Evolutionary conservation across 2,797 vertebrate genomes (phyloP), one percentile per base, ranked within the genome.

Genomic region (Darevskia nairensis): DNA sequence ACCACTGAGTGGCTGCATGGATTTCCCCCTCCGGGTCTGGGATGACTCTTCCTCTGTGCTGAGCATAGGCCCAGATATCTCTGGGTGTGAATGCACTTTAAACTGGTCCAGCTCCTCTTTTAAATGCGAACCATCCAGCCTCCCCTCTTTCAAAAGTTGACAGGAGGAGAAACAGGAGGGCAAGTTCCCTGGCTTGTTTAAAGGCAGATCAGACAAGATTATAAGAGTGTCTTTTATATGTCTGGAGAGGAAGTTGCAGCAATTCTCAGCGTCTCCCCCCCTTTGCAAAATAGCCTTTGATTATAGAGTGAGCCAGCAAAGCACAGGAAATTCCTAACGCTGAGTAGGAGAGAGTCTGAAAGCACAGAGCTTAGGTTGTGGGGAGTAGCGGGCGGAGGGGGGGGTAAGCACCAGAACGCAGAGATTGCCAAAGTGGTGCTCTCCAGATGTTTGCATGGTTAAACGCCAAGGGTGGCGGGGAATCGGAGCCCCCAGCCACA

Each of bases 1-100:
- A 15, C 79, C 61, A 64, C 6, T 13, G 0, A 3, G 25, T 2
- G 4, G 82, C 19, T 7, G 35, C 4, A 25, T 1, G 46, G 11
- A 29, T 71, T 74, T 61, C 15, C 11, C 32, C 39, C 19, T 55
- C 82, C 32, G 41, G 8, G 80, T 35, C 41, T 0, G 0, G 76
- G 61, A 27, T 69, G 29, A 66, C 64, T 23, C 21, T 1, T 39
- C 80, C 27, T 15, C 4, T 21, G 35, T 25, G 6, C 4, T 23
- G n/a, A 72, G 6, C 44, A 2, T 11, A 17, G 35, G 15, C n/a
- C 46, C 29, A 11, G 1, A 29, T 10, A 17, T n/a, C 39, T 82
- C 13, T 17, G 9, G 82, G 2, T 21, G 29, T 72, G 66, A 3
- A 1, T 19, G 8, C 7, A 2, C 8, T n/a, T 50, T 50, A 3